These are phyloP conservation scores for Phytoseiulus persimilis DNA, from an alignment of 2,888 invertebrate genomes.

Conservation along the genomic window DNA sequence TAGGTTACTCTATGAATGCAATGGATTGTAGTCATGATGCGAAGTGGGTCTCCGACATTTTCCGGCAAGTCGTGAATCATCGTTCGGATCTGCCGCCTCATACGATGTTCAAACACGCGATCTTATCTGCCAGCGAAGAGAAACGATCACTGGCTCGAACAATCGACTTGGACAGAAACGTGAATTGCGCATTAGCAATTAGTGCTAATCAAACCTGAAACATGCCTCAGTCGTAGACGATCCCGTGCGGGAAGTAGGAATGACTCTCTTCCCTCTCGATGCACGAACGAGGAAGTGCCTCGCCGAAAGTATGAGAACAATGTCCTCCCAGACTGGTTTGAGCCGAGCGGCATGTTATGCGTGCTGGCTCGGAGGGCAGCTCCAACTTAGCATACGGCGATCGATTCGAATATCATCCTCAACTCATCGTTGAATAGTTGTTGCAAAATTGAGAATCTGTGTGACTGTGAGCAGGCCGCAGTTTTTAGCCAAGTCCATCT, in stretches of 20 bases:
- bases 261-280: neutral
- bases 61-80: too few species aligned
- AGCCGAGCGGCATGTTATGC: neutral
- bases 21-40: too few species aligned
- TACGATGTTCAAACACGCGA: neutral
- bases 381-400: too few species aligned
- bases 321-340: neutral
- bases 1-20: too few species aligned
- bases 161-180: neutral
- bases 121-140: neutral
- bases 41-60: too few species aligned
- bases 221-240: neutral
- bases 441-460: too few species aligned
- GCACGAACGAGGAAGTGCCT: neutral
- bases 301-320: neutral
- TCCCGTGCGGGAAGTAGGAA: neutral
- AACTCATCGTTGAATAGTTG: too few species aligned
- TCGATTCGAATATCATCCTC: too few species aligned
- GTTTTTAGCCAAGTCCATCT: too few species aligned
- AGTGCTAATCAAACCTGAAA: neutral
- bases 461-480: too few species aligned
- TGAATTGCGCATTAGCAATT: neutral
- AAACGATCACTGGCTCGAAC: neutral
- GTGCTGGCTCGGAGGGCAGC: neutral
- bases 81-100: too few species aligned